Conservation (phyloP, 2,113 vertebrate genomes). For the Hystrix cristata region DNA sequence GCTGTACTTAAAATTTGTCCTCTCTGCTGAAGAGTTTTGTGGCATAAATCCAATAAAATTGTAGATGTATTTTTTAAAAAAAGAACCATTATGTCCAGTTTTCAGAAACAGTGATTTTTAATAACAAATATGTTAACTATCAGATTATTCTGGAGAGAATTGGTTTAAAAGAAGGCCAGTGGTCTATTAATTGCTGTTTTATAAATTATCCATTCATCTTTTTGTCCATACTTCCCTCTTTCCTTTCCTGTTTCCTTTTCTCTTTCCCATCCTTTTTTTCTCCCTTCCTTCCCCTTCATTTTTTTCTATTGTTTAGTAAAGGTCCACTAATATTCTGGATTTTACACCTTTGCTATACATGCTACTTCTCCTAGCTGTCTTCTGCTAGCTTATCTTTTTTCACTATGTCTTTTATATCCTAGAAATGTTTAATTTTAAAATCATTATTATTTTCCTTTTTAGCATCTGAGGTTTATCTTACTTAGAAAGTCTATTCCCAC, state of each 20-base stretch:
- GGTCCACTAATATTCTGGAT: background rate
- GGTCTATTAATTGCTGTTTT: background rate
- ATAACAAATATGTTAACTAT: background rate
- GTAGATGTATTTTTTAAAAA: background rate
- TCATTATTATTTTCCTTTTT: background rate
- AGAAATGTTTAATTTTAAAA: background rate
- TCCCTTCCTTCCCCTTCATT: too few relatives aligned
- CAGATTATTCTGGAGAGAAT: background rate
- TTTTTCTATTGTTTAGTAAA: background rate
- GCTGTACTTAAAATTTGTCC: background rate
- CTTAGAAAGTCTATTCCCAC: background rate
- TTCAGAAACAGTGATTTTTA: background rate
- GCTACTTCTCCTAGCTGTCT: background rate
- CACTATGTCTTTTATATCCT: background rate
- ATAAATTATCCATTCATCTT: background rate
- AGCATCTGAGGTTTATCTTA: background rate
- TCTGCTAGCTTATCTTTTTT: background rate
- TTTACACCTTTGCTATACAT: background rate
- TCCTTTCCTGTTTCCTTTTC: fast-evolving
- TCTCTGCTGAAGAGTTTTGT: background rate
- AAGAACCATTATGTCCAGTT: background rate
- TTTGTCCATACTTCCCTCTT: fast-evolving
- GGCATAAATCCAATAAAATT: background rate
- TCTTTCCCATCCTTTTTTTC: fast-evolving
- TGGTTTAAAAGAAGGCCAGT: background rate